These are phyloP conservation scores for Menidia beryllina DNA, from an alignment of 2,113 vertebrate species.

Conservation along the genomic window DNA sequence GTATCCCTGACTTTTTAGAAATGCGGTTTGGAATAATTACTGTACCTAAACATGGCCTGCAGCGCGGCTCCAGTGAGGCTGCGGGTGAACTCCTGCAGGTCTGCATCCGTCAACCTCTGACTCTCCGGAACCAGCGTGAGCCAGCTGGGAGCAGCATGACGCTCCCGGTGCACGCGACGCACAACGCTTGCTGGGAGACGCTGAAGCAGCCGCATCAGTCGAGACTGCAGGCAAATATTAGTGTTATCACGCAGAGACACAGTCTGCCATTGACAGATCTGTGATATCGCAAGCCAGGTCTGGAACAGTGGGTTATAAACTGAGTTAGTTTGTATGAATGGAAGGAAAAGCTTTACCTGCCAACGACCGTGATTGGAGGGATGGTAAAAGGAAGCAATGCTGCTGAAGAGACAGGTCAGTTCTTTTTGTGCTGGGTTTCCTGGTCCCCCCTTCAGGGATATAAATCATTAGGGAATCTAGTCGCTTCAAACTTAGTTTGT, in stretches of 20 bases:
- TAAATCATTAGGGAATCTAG: not conserved
- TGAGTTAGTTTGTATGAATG: constrained; percentile 20
- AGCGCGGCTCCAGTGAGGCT: constrained; percentile 90
- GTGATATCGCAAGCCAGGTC: constrained; percentile 37
- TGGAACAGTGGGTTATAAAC: constrained; percentile 52
- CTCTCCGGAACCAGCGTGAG: constrained; percentile 89
- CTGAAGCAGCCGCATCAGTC: constrained; percentile 95
- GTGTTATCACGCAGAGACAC: constrained; percentile 33
- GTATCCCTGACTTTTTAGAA: not conserved
- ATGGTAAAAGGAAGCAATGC: constrained; percentile 96
- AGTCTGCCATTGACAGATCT: constrained; percentile 28
- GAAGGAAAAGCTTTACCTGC: constrained; percentile 82
- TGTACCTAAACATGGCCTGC: constrained; percentile 93
- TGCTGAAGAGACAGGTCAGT: constrained; percentile 92
- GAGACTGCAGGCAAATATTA: constrained; percentile 51
- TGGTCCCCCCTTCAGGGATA: constrained; percentile 87
- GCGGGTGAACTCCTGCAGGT: constrained; percentile 87
- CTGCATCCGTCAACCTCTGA: constrained; percentile 88
- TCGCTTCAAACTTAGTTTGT: not conserved
- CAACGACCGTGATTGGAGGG: constrained; percentile 98
- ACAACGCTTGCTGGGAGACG: constrained; percentile 92
- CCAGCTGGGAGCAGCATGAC: constrained; percentile 91
- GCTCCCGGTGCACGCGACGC: constrained; percentile 92
- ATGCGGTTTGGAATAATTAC: not conserved
- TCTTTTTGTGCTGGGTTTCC: constrained; percentile 94